Evolutionary conservation across 92 coral and sea anemone species (phyloP), one percentile per base, ranked within the genome.

Genomic region (Palythoa grandis): DNA sequence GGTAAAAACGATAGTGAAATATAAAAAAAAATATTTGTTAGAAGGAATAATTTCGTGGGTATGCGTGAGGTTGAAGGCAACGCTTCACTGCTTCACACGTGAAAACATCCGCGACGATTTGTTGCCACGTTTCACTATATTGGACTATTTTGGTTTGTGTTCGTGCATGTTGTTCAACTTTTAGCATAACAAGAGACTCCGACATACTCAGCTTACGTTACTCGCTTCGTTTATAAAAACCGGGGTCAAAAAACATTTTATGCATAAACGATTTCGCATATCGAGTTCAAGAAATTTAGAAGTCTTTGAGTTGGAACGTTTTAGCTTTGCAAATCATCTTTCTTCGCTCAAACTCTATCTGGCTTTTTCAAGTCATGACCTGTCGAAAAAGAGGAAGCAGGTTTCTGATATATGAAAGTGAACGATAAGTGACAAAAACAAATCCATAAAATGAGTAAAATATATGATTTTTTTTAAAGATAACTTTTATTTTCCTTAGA

Each of bases 1-100:
- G 94, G 90, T 88, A 92, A 87, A 90, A 90, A 88, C 82, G 95
- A 94, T 88, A 92, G 50, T 77, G 58, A 58, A 68, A 60, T 66
- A 80, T 67, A 87, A 78, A 57, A 77, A 11, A 25, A 14, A n/a
- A 35, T 70, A 37, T 69, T 69, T 69, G 5, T 16, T 66, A 22
- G 22, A 8, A 67, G 58, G 66, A 80, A 23, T 13, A 17, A 29
- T 60, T 37, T 78, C 35, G 54, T 19, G 35, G 83, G 56, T 12
- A 16, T 80, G 85, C 70, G 70, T 48, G 85, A 50, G 75, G 19
- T 80, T n/a, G 15, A 25, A 3, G 15, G 74, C 53, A 19, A 80
- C 85, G 75, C 75, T 67, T 66, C 85, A 52, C 75, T 80, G 47
- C 72, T 12, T 35, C 72, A 19, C 85, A 48, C 85, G 63, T 80